Evolutionary conservation across 2,113 vertebrate species (phyloP).

Genomic region (Gnathonemus echidnorhynchus): DNA sequence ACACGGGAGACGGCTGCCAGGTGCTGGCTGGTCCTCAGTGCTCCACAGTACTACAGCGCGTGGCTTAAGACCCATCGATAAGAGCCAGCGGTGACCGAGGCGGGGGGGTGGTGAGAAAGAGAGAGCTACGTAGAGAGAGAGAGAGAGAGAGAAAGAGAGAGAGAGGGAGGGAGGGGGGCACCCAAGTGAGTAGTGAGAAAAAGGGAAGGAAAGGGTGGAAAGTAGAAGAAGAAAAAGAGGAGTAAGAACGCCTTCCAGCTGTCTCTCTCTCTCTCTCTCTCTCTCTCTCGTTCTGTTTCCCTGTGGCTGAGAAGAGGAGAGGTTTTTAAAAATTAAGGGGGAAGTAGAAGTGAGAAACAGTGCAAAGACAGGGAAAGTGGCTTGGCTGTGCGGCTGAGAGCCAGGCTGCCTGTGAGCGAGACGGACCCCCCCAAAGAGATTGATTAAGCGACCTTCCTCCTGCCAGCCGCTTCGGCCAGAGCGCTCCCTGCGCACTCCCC

Average conservation of each 20-base stretch:
- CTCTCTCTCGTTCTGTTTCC: conserved; percentile 10
- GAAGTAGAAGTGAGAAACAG: conserved; percentile 21
- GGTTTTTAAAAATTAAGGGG: conserved; percentile 18
- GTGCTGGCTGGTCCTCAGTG: conserved; percentile 20
- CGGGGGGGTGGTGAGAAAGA: conserved; percentile 21
- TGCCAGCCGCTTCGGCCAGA: conserved; percentile 6
- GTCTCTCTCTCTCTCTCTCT: conserved; percentile 10
- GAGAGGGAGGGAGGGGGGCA: conserved; percentile 15
- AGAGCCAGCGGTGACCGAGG: conserved; percentile 22
- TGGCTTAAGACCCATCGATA: conserved; percentile 34
- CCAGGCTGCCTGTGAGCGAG: conserved; percentile 18
- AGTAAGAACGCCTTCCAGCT: conserved; percentile 21
- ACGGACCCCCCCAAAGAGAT: conserved; percentile 11
- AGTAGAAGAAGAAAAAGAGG: conserved; percentile 25
- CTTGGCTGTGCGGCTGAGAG: conserved; percentile 9
- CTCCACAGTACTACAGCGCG: conserved; percentile 19
- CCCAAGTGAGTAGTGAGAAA: conserved; percentile 17
- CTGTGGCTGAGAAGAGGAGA: conserved; percentile 20
- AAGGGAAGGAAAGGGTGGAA: conserved; percentile 32
- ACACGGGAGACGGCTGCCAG: conserved; percentile 27
- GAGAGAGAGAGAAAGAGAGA: conserved; percentile 17
- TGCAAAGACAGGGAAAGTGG: conserved; percentile 20
- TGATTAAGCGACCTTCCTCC: conserved; percentile 26
- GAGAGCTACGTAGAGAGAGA: conserved; percentile 12
- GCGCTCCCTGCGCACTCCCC: conserved; percentile 26